Percentiles rank a stretch among this genome's conserved stretches.
phyloP scores from a whole-genome alignment of 1,140 invertebrate genomes.

The Drosophila sp. region DNA sequence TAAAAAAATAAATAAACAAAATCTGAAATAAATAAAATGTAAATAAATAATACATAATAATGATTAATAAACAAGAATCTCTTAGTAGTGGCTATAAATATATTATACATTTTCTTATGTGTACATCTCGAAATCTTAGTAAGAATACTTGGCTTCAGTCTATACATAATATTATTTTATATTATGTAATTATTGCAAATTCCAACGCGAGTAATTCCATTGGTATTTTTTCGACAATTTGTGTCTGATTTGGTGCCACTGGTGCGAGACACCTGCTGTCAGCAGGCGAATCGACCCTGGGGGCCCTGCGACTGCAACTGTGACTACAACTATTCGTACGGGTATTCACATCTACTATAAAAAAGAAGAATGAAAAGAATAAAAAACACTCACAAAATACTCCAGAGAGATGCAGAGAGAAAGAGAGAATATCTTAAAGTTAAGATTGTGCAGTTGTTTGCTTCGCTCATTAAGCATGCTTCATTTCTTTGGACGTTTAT shows the following conservation, averaged over 20 bases:
- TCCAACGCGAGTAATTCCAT: neutral
- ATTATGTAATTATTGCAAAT: neutral
- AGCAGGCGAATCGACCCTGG: constrained; percentile 21
- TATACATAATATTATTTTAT: neutral
- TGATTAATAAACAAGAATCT: too few species aligned
- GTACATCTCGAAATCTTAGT: too few species aligned
- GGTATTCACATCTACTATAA: neutral
- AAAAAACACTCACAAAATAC: neutral
- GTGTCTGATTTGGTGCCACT: constrained; percentile 9
- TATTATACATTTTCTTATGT: too few species aligned
- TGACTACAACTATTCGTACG: neutral
- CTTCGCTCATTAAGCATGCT: constrained; percentile 65
- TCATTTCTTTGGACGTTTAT: constrained; percentile 72
- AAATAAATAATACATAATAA: too few species aligned
- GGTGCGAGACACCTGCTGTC: constrained; percentile 32
- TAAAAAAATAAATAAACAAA: too few species aligned
- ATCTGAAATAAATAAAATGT: too few species aligned
- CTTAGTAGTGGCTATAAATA: too few species aligned
- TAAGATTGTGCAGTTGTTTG: constrained; percentile 36
- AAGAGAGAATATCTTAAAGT: constrained; percentile 26
- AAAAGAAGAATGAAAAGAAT: too few species aligned
- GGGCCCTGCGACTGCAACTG: constrained; percentile 17
- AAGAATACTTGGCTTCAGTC: too few species aligned
- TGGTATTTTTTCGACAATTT: neutral
- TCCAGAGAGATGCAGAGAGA: neutral